Evolutionary conservation across 2,888 invertebrate species (phyloP), one percentile per base, ranked within the genome.

Genomic region (Gastracanthus pulcherrimus): DNA sequence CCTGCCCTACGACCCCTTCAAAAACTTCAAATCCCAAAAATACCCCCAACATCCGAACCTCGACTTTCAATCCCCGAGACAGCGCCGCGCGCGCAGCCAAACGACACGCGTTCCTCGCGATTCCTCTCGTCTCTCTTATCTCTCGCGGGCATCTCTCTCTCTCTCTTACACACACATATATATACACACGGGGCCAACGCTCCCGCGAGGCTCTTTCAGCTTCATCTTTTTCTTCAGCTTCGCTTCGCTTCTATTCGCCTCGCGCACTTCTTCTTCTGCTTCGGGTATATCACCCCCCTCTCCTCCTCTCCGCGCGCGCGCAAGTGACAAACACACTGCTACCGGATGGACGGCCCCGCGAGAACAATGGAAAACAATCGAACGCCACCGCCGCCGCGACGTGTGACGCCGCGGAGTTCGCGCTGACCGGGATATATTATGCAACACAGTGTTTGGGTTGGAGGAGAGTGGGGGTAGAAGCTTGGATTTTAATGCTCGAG

Each of bases 351-450:
- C 69, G 45, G 51, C 45, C 31, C 19, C 51, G 29, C 55, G 58
- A 70, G 58, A 71, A 71, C 71, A 71, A 71, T 71, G 58, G 58
- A 38, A 58, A 55, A 71, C 71, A 29, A 51, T 36, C 55, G 71
- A 26, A 55, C 64, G 13, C 36, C n/a, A n/a, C n/a, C 58, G 58
- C 38, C 72, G 72, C 23, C 9, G n/a, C 60, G 31, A 23, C 13
- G 41, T 38, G 36, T 38, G 66, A 66, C 36, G 36, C 36, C 36
- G 38, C 34, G 66, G n/a, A n/a, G n/a, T n/a, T n/a, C 62, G 29
- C 9, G 60, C 31, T 9, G 6, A 31, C 34, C 34, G 62, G 62
- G 41, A 41, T 41, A 55, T 19, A 55, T 55, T 55, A 55, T 55
- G 55, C 55, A 55, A 55, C 55, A 55, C 23, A 23, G 51, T 23